Conservation (phyloP, 2,797 vertebrate species). For the Alosa sapidissima region DNA sequence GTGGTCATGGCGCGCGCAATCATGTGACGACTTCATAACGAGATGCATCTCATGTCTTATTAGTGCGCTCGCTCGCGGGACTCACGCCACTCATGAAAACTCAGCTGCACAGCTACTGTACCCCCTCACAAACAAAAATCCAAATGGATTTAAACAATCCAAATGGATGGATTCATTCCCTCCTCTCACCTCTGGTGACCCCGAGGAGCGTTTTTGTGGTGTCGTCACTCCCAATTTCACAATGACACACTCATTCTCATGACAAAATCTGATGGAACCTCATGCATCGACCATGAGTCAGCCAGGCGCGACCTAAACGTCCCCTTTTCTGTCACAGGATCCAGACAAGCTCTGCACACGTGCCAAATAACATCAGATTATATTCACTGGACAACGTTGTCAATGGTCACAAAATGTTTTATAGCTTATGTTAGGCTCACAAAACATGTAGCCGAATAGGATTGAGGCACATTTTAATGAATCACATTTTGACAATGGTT, state of each 20-base stretch:
- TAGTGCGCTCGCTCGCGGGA: constrained; percentile 48
- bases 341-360: neutral
- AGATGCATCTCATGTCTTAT: constrained; percentile 79
- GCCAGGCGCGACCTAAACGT: neutral
- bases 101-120: neutral
- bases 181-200: neutral
- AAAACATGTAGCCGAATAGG: too few species aligned
- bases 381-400: neutral
- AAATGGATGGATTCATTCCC: too few species aligned
- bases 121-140: neutral
- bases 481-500: too few species aligned
- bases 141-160: neutral
- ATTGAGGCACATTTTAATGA: too few species aligned
- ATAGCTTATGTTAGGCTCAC: too few species aligned
- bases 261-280: neutral
- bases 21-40: constrained; percentile 90
- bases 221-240: neutral
- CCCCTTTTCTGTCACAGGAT: neutral
- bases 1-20: constrained; percentile 56
- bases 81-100: constrained; percentile 28
- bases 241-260: neutral
- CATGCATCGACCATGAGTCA: neutral
- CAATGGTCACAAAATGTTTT: neutral
- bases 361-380: neutral
- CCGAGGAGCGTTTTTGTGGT: neutral